Conservation (phyloP, 2,113 vertebrate genomes). For the Thryonomys swinderianus region DNA sequence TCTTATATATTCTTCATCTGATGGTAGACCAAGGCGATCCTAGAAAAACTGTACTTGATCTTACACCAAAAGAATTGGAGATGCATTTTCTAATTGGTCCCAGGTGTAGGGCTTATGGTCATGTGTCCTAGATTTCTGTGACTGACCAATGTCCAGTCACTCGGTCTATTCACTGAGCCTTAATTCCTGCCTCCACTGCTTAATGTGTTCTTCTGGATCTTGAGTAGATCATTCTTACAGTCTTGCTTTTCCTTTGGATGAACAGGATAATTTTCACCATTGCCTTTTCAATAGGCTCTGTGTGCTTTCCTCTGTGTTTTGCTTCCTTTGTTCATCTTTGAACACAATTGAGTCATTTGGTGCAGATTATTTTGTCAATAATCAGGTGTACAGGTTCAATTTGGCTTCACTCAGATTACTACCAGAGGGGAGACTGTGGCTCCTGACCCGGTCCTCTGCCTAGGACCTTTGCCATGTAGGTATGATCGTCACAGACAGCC, state of each 20-base stretch:
- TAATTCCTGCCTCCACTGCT: not conserved
- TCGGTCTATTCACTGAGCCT: not conserved
- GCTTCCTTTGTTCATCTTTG: slow-evolving; percentile 2
- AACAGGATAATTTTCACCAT: not conserved
- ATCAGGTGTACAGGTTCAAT: not conserved
- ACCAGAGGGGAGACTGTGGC: not conserved
- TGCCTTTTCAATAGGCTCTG: not conserved
- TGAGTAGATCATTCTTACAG: not conserved
- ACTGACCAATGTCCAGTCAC: not conserved
- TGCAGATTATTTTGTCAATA: not conserved
- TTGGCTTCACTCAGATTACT: not conserved
- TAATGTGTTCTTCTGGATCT: slow-evolving; percentile 1
- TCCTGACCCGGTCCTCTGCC: not conserved
- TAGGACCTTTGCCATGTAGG: not conserved
- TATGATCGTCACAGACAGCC: not conserved
- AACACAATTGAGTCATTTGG: not conserved
- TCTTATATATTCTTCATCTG: not conserved
- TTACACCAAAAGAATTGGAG: not conserved
- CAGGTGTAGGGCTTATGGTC: not conserved
- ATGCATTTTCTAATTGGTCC: not conserved
- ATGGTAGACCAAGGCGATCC: not conserved
- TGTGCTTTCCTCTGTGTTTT: slow-evolving; percentile 12
- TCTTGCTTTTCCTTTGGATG: slow-evolving; percentile 15
- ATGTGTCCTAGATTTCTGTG: not conserved
- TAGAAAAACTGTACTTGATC: not conserved